These are phyloP conservation scores for Ips typographus DNA, from an alignment of 1,140 invertebrate genomes.

Conservation along the genomic window DNA sequence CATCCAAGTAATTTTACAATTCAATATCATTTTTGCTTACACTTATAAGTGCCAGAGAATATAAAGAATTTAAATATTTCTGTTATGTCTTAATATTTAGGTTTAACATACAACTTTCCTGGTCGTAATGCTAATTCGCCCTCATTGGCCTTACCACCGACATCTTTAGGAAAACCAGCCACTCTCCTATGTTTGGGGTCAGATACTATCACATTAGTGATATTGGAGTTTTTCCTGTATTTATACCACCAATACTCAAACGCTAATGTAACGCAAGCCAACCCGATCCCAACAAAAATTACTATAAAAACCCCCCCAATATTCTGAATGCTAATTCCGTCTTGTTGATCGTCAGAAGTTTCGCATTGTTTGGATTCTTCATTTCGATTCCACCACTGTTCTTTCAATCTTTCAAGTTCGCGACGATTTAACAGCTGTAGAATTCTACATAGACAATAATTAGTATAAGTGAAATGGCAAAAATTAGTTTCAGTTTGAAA, in stretches of 20 bases:
- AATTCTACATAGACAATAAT: slow-evolving; percentile 64
- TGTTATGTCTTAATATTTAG: slow-evolving; percentile 3
- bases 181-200: slow-evolving; percentile 2
- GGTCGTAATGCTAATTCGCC: slow-evolving; percentile 9
- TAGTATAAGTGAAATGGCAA: neutral
- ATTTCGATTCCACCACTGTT: slow-evolving; percentile 94
- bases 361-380: slow-evolving; percentile 77
- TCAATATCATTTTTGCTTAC: too few relatives aligned
- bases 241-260: slow-evolving; percentile 96
- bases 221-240: slow-evolving; percentile 57
- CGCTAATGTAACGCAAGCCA: slow-evolving; percentile 88
- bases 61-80: too few relatives aligned
- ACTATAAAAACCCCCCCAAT: slow-evolving; percentile 98
- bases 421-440: slow-evolving; percentile 89
- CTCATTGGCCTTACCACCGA: slow-evolving; percentile 9
- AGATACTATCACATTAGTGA: slow-evolving; percentile 23
- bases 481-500: neutral
- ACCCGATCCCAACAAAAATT: slow-evolving; percentile 89
- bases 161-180: neutral
- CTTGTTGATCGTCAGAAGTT: slow-evolving; percentile 86
- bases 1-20: too few relatives aligned
- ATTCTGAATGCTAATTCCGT: slow-evolving; percentile 96
- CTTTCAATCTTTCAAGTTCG: slow-evolving; percentile 89
- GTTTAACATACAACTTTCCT: slow-evolving; percentile 16
- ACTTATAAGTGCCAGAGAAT: too few relatives aligned